Conservation (phyloP, 2,113 vertebrate genomes). For the Cinclus cinclus region DNA sequence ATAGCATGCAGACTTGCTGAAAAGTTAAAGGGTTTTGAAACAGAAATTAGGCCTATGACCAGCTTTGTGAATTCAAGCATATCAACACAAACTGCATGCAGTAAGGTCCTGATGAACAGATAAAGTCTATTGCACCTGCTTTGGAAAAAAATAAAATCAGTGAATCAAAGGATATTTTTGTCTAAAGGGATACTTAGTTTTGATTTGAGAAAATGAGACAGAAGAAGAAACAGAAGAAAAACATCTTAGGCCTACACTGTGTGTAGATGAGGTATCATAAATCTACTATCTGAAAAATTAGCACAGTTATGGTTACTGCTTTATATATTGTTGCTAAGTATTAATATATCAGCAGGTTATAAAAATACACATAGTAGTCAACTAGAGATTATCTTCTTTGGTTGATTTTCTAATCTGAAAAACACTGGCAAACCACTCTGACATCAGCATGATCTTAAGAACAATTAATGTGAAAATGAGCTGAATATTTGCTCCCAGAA, state of each 20-base stretch:
- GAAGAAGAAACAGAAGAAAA: no score
- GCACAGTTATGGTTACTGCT: neutral
- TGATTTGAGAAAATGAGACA: neutral
- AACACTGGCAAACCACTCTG: neutral
- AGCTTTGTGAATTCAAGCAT: neutral
- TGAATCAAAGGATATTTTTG: neutral
- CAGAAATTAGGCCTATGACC: neutral
- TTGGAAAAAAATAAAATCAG: neutral
- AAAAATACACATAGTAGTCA: neutral
- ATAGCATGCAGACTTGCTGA: neutral
- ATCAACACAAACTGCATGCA: neutral
- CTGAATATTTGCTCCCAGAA: neutral
- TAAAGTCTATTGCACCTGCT: neutral
- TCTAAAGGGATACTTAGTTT: neutral
- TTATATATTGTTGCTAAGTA: neutral
- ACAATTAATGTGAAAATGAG: neutral
- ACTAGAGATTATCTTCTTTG: neutral
- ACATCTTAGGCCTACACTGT: neutral
- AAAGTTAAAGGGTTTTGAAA: neutral
- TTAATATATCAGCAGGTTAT: neutral
- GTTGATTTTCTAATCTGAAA: neutral
- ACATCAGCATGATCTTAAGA: neutral
- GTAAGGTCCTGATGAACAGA: neutral
- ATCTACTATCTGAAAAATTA: neutral
- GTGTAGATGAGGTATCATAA: neutral